Percentiles rank a stretch among this genome's conserved stretches.
These are phyloP conservation scores for Nematostella vectensis DNA, from an alignment of 92 coral and sea anemone species.

Conservation along the genomic window DNA sequence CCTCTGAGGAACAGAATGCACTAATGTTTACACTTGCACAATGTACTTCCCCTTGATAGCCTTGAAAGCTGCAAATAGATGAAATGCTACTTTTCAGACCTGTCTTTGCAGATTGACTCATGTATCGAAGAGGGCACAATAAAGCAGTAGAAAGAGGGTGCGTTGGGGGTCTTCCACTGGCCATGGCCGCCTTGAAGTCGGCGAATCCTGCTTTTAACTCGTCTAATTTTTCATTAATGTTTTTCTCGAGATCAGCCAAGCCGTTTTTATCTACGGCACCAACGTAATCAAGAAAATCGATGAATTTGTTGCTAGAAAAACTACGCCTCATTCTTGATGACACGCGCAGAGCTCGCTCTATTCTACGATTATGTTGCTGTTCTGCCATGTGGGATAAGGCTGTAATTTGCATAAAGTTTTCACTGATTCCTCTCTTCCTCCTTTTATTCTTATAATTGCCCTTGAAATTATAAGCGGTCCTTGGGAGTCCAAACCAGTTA, in stretches of 20 bases:
- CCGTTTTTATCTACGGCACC: conserved; percentile 44
- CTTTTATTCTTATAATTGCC: conserved; percentile 9
- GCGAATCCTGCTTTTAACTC: conserved; percentile 27
- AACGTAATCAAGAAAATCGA: conserved; percentile 62
- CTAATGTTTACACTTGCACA: conserved; percentile 38
- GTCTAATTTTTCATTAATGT: conserved; percentile 33
- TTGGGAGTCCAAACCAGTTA: conserved; percentile 61
- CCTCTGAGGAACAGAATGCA: conserved; percentile 37
- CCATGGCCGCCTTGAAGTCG: conserved; percentile 48
- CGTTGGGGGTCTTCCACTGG: conserved; percentile 37
- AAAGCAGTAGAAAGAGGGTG: conserved; percentile 47
- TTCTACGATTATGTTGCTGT: background rate
- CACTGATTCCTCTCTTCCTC: conserved; percentile 21
- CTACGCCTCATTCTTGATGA: conserved; percentile 40
- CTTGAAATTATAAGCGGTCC: conserved; percentile 25
- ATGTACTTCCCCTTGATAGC: conserved; percentile 10
- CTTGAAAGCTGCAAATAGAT: conserved; percentile 16
- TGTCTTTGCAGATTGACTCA: conserved; percentile 20
- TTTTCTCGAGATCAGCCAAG: conserved; percentile 21
- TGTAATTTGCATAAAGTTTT: background rate
- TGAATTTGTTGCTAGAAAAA: conserved; percentile 25
- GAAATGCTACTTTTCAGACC: conserved; percentile 17
- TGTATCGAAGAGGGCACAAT: conserved; percentile 52
- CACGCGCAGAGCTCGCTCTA: conserved; percentile 4
- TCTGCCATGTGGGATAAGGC: background rate